Conservation (phyloP, 30 jellyfish, hydroid and myxozoan genomes). For the Chrysaora quinquecirrha region DNA sequence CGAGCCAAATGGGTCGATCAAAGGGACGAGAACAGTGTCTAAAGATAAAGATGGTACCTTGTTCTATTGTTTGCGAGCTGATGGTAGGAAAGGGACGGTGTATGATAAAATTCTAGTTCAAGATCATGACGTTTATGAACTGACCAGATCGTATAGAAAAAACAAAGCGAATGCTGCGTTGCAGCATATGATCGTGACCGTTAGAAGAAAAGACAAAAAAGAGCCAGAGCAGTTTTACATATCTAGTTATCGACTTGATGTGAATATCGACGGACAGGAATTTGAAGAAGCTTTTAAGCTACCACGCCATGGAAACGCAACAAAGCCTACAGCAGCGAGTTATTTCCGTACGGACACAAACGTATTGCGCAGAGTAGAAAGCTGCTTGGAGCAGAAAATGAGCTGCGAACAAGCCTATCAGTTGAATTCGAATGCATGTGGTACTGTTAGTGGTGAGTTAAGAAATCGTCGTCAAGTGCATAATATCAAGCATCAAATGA, state of each 20-base stretch:
- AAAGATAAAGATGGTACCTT: too few species aligned
- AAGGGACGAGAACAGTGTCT: too few species aligned
- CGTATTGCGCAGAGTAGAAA: too few species aligned
- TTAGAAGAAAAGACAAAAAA: too few species aligned
- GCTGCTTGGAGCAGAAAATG: not conserved
- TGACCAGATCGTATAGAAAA: too few species aligned
- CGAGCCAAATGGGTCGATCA: too few species aligned
- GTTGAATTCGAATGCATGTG: not conserved
- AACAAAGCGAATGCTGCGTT: too few species aligned
- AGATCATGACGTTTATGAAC: too few species aligned
- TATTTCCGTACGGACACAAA: slow-evolving; percentile 10
- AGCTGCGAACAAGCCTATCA: not conserved
- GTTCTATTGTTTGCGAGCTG: too few species aligned
- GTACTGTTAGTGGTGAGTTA: not conserved
- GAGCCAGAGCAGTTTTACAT: not conserved
- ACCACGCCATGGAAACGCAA: slow-evolving; percentile 18
- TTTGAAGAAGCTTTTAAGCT: not conserved
- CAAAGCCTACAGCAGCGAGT: slow-evolving; percentile 14
- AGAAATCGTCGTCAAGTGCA: slow-evolving; percentile 13
- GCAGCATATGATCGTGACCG: too few species aligned
- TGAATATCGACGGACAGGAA: not conserved
- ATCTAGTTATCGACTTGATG: not conserved
- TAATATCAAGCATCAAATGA: not conserved
- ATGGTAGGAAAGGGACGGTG: too few species aligned
- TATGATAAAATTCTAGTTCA: too few species aligned